Percentiles rank a stretch among this genome's conserved stretches.
phyloP scores from a whole-genome alignment of 2,888 invertebrate species.

The Autographa gamma region DNA sequence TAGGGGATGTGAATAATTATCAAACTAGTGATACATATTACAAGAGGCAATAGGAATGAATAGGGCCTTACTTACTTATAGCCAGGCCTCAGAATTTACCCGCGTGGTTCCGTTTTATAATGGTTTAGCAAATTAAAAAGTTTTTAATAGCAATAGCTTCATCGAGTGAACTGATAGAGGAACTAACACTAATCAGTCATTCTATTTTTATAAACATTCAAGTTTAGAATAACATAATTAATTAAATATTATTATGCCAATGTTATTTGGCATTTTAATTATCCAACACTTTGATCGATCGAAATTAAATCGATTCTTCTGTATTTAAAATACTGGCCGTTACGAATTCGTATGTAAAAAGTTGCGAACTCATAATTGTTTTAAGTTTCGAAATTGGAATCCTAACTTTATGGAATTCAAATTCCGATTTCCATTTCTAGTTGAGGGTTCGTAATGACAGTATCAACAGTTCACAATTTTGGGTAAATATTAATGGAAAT shows the following conservation, averaged over 20 bases:
- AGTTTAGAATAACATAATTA: too few species aligned
- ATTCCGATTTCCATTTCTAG: constrained; percentile 6
- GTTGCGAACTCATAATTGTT: constrained; percentile 2
- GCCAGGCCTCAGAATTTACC: too few species aligned
- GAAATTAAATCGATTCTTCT: not conserved
- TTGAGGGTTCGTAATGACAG: constrained; percentile 6
- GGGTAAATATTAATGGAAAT: constrained; percentile 25
- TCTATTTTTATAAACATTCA: too few species aligned
- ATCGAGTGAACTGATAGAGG: too few species aligned
- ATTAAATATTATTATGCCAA: too few species aligned
- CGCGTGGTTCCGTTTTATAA: too few species aligned
- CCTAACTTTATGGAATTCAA: constrained; percentile 7
- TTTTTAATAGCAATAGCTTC: too few species aligned
- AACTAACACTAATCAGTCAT: too few species aligned
- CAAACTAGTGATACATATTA: not conserved
- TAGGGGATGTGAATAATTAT: not conserved
- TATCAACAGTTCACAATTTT: constrained; percentile 7
- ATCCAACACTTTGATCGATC: not conserved
- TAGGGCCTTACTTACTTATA: too few species aligned
- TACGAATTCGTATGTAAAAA: not conserved
- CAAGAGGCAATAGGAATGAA: not conserved
- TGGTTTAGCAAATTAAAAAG: too few species aligned
- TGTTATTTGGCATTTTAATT: not conserved
- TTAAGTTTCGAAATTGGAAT: constrained; percentile 5
- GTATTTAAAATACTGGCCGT: not conserved